These are phyloP conservation scores for Sylvietta virens DNA, from an alignment of 2,113 vertebrate species.

Conservation along the genomic window DNA sequence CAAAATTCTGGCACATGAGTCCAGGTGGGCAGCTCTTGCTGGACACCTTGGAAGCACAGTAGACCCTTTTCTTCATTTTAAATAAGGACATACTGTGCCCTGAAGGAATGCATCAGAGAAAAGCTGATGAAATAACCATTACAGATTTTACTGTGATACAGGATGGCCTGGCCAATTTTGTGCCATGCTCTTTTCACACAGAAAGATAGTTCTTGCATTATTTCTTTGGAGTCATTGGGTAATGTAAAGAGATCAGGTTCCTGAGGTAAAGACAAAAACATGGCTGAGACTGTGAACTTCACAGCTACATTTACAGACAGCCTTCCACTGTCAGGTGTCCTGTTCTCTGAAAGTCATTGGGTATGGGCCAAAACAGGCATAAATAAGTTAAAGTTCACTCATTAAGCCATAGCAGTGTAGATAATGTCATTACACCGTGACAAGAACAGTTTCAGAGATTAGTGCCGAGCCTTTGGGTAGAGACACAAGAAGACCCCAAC, in stretches of 20 bases:
- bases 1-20: fast-evolving
- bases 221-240: neutral
- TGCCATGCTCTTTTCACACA: neutral
- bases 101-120: neutral
- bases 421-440: neutral
- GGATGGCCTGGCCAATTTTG: neutral
- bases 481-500: neutral
- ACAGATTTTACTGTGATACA: neutral
- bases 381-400: neutral
- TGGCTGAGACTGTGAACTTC: neutral
- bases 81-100: neutral
- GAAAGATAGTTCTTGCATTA: neutral
- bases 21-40: neutral
- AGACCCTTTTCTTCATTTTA: neutral
- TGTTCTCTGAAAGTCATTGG: neutral
- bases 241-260: neutral
- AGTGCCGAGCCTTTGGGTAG: neutral
- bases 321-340: neutral
- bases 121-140: neutral
- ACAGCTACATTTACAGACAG: neutral
- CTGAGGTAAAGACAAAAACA: neutral
- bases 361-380: neutral
- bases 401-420: neutral
- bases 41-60: neutral
- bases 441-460: neutral